Evolutionary conservation across 2,113 vertebrate genomes (phyloP).

Genomic region (Strix uralensis): DNA sequence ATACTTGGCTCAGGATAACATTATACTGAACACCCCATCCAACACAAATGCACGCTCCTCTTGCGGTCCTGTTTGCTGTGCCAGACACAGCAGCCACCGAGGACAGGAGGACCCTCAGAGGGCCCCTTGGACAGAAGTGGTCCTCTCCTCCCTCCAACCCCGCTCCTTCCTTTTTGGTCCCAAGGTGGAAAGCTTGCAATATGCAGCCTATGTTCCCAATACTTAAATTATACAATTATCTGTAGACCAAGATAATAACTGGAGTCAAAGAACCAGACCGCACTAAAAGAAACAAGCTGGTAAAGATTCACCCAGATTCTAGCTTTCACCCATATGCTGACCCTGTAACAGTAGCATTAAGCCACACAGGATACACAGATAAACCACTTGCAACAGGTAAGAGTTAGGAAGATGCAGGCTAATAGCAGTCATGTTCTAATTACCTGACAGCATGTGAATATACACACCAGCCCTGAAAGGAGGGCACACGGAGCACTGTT

Average conservation of each 20-base stretch:
- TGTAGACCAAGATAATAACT: not conserved
- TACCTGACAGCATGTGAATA: not conserved
- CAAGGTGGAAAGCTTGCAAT: not conserved
- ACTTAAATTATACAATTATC: not conserved
- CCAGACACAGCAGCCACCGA: not conserved
- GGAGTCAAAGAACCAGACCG: not conserved
- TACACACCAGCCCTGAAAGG: not conserved
- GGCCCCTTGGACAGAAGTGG: not conserved
- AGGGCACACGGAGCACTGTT: not conserved
- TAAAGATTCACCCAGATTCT: not conserved
- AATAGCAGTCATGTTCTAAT: rapidly evolving
- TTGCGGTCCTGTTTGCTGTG: not conserved
- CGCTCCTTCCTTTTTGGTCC: not conserved
- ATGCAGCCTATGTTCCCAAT: not conserved
- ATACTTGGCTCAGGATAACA: rapidly evolving
- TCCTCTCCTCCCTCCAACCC: not conserved
- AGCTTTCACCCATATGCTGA: not conserved
- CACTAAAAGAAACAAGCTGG: not conserved
- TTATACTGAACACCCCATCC: not conserved
- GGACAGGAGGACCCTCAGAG: not conserved
- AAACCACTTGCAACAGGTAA: not conserved
- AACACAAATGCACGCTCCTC: rapidly evolving
- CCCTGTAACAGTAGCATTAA: not conserved
- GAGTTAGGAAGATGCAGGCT: not conserved
- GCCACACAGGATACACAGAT: not conserved